Evolutionary conservation across 2,888 invertebrate genomes (phyloP).

Genomic region (Trichacis sp.): DNA sequence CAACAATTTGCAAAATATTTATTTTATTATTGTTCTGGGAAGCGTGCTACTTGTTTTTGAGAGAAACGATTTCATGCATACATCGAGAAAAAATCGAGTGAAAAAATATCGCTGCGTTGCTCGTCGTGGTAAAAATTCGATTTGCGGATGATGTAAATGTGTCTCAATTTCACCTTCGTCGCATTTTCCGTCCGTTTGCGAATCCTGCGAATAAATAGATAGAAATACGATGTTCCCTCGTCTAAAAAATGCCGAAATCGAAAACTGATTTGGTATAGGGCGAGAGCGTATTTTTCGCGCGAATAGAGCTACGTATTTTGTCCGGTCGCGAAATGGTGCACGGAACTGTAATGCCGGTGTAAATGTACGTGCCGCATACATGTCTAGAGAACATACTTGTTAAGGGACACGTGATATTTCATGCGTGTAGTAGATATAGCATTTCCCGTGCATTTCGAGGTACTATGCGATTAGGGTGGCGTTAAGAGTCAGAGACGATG

Average conservation of each 20-base stretch:
- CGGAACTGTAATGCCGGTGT: neutral
- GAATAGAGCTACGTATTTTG: neutral
- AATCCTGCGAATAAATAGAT: neutral
- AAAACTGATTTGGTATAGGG: too few species aligned
- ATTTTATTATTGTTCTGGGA: neutral
- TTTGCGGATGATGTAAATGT: neutral
- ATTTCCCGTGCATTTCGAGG: constrained; percentile 39
- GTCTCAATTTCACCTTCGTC: neutral
- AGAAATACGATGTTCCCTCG: neutral
- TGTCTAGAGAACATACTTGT: neutral
- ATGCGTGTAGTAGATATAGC: constrained; percentile 42
- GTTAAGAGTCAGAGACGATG: constrained; percentile 40
- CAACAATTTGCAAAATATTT: neutral
- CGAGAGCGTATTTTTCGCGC: neutral
- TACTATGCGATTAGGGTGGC: constrained; percentile 38
- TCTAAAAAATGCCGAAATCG: neutral
- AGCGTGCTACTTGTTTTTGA: neutral
- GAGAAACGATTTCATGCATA: neutral
- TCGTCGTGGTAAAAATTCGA: neutral
- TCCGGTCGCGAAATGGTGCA: neutral
- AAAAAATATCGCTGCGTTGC: too few species aligned
- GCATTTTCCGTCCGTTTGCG: neutral
- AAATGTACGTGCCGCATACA: neutral
- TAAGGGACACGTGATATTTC: constrained; percentile 30
- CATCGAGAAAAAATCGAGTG: too few species aligned